A percentile compares a stretch with the other conserved stretches of the same genome.
Conservation (phyloP, 2,888 invertebrate species). For the Tyria jacobaeae region DNA sequence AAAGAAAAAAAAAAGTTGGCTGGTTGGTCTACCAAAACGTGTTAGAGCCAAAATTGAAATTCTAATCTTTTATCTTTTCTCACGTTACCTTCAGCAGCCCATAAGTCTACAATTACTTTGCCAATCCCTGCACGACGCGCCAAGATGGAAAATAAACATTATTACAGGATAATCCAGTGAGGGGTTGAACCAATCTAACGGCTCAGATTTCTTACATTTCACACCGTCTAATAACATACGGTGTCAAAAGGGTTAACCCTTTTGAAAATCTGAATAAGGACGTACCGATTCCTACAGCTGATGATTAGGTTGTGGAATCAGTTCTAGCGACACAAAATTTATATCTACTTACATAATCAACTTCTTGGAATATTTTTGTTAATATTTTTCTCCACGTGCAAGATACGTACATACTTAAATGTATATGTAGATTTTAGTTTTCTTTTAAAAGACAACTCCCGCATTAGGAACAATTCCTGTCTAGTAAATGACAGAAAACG, state of each 20-base stretch:
- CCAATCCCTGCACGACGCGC: slow-evolving; percentile 41
- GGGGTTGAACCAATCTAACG: slow-evolving; percentile 62
- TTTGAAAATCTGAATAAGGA: slow-evolving; percentile 66
- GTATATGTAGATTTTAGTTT: too few relatives aligned
- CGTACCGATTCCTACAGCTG: slow-evolving; percentile 62
- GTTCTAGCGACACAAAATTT: slow-evolving; percentile 8
- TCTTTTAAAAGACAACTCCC: too few relatives aligned
- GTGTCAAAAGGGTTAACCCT: slow-evolving; percentile 67
- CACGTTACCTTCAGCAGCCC: slow-evolving; percentile 21
- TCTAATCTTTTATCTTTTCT: slow-evolving; percentile 11
- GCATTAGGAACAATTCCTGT: too few relatives aligned
- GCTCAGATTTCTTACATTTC: slow-evolving; percentile 57
- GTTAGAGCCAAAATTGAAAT: too few relatives aligned
- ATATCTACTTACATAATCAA: background rate
- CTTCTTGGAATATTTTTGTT: background rate
- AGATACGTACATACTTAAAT: too few relatives aligned
- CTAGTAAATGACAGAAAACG: too few relatives aligned
- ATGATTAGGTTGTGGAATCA: slow-evolving; percentile 34
- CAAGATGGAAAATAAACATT: slow-evolving; percentile 72
- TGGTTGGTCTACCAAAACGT: too few relatives aligned
- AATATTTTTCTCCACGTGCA: too few relatives aligned
- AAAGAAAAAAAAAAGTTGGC: background rate
- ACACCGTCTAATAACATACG: slow-evolving; percentile 49
- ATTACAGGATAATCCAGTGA: slow-evolving; percentile 66
- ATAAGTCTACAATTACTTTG: slow-evolving; percentile 42